Evolutionary conservation across 2,888 invertebrate genomes (phyloP), one percentile per base, ranked within the genome.

Genomic region (Drosophila leonis): DNA sequence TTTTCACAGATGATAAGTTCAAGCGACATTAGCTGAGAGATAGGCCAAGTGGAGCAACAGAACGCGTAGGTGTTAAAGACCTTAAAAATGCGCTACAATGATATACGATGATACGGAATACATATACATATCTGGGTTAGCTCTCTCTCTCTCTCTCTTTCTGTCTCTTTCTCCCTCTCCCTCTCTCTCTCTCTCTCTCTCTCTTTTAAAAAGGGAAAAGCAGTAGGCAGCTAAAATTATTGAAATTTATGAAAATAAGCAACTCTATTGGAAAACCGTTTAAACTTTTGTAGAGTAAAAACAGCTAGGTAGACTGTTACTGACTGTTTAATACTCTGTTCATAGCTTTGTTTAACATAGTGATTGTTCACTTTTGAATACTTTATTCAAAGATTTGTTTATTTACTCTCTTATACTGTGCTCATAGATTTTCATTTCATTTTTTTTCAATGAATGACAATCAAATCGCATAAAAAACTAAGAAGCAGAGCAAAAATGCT

Each of bases 1-100:
- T 90, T 90, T 90, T 90, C 85, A 85, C 87, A 90, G 86, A 88
- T 90, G 88, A 90, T 88, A 88, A 88, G 87, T 88, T 75, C 77
- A 80, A 69, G 70, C 77, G 52, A 60, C 52, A 67, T 31, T 56
- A 31, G 56, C 56, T 41, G 31, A 27, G 37, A 65, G 66, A 66
- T 66, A 66, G 52, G 60, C 39, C 29, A 31, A 57, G 51, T 33
- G 48, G 44, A 62, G 55, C 57, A 57, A 51, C 29, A 24, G 52
- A 52, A 54, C 52, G 71, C 57, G 70, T 84, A 88, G 88, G 88
- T 85, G 84, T 88, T 88, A 85, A 83, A 88, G 85, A 88, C 75
- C 75, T 75, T 73, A 77, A 80, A 75, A 70, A 70, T 85, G 65
- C 88, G 68, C 84, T 85, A 70, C 79, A 72, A 67, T 61, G 75